Evolutionary conservation across 2,888 invertebrate genomes (phyloP).

Genomic region (Eretmocerus hayati): DNA sequence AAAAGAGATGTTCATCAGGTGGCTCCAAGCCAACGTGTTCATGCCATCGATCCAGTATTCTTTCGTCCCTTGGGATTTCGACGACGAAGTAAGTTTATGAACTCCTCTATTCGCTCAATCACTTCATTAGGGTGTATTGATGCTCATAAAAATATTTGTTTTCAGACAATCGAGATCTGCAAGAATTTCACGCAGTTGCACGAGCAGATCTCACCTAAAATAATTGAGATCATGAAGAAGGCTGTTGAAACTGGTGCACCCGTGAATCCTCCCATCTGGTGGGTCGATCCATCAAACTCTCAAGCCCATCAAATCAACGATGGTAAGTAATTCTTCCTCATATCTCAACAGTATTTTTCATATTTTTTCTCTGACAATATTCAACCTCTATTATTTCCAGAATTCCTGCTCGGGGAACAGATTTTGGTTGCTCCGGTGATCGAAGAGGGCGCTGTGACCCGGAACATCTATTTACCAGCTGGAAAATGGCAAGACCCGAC

Average conservation of each 20-base stretch:
- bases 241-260: conserved; percentile 60
- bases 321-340: conserved; percentile 32
- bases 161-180: conserved; percentile 58
- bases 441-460: conserved; percentile 52
- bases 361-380: neutral
- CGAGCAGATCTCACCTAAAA: conserved; percentile 54
- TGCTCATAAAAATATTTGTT: conserved; percentile 20
- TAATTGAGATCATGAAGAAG: conserved; percentile 57
- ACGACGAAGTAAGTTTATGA: conserved; percentile 42
- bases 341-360: neutral
- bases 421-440: conserved; percentile 75
- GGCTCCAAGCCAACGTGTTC: conserved; percentile 72
- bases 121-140: no score
- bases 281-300: conserved; percentile 64
- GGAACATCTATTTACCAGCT: conserved; percentile 69
- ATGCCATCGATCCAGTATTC: conserved; percentile 77
- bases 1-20: conserved; percentile 66
- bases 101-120: neutral
- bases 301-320: conserved; percentile 51
- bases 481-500: conserved; percentile 66
- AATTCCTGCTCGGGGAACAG: conserved; percentile 70
- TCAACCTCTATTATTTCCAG: conserved; percentile 47
- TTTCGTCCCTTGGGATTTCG: conserved; percentile 72
- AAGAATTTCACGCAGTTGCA: conserved; percentile 61
- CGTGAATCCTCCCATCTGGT: conserved; percentile 79